Base-by-base conservation (phyloP, 2,797 vertebrate genomes). In the Dryobates pubescens region DNA sequence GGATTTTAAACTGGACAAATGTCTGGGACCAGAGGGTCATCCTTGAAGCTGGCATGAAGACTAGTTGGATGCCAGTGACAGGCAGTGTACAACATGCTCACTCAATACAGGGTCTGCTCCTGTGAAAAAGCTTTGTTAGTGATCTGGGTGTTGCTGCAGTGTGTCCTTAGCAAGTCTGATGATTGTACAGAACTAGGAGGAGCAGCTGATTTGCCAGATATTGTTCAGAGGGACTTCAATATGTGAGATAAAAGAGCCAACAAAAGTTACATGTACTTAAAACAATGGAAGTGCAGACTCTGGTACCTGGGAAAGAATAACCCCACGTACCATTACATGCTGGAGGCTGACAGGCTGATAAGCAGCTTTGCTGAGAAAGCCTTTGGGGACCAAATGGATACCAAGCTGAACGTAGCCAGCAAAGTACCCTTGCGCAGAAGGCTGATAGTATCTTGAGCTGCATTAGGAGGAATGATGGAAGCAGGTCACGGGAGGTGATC, bases 201-300 rank as follows among this genome's bases (percentile, higher is more conserved):
- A 72, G 32, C 3, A 1, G 14, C 38, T 49, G 15, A 10, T 56
- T 30, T 1, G 8, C 41, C 22, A 51, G 4, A 1, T 0, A 7
- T 17, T 51, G 4, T 85, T 64, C 65, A 69, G 36, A 51, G 24
- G 24, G 6, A 62, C 20, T 79, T 87, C 34, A 53, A 3, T 10
- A 57, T 6, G 16, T 75, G 16, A 23, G 56, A 58, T n/a, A 51
- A 75, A 57, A 75, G 20, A 34, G 17, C 47, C 27, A 41, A 20
- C 4, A 64, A 12, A 26, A 56, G 7, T 12, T 13, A 29, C 1
- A 3, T 3, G 27, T 36, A 23, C 10, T 68, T 81, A 5, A 41
- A 8, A 73, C 56, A 67, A 23, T 17, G 13, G 18, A 41, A 45
- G 27, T 82, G 13, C 32, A 56, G 43, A 30, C 8, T 73, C 23